Percentiles rank a stretch among this genome's conserved stretches.
phyloP scores from a whole-genome alignment of 1,140 invertebrate genomes.

The Idris sp. region DNA sequence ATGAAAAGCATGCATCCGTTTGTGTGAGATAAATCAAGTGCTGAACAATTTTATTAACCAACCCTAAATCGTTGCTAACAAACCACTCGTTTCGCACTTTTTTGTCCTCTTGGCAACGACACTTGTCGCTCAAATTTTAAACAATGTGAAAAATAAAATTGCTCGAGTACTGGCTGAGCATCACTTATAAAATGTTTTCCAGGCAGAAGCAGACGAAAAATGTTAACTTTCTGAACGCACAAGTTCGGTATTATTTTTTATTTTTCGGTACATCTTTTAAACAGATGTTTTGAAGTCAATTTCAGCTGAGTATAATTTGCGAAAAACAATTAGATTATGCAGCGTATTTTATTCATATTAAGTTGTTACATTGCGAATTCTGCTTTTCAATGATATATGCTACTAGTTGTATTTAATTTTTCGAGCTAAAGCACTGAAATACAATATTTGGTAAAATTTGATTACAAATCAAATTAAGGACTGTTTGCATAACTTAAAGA shows the following conservation, averaged over 20 bases:
- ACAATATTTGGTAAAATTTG: slow-evolving; percentile 8
- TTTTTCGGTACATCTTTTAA: background rate
- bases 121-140: slow-evolving; percentile 24
- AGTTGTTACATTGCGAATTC: background rate
- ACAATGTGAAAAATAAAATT: slow-evolving; percentile 20
- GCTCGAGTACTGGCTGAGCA: slow-evolving; percentile 18
- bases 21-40: slow-evolving; percentile 34
- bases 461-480: slow-evolving; percentile 19
- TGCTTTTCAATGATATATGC: background rate
- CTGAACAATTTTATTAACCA: slow-evolving; percentile 51
- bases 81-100: slow-evolving; percentile 24
- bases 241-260: too few relatives aligned
- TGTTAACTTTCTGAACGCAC: slow-evolving; percentile 17
- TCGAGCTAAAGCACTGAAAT: background rate
- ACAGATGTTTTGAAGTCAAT: background rate
- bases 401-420: slow-evolving; percentile 6
- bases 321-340: too few relatives aligned
- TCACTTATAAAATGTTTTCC: slow-evolving; percentile 16
- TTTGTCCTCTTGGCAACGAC: slow-evolving; percentile 2
- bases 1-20: slow-evolving; percentile 6
- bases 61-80: slow-evolving; percentile 46
- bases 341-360: background rate
- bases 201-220: slow-evolving; percentile 13
- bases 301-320: slow-evolving; percentile 1
- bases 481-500: slow-evolving; percentile 22